A percentile compares a stretch with the other conserved stretches of the same genome.
Evolutionary conservation across 2,113 vertebrate species (phyloP).

Genomic region (Pangasianodon hypophthalmus): DNA sequence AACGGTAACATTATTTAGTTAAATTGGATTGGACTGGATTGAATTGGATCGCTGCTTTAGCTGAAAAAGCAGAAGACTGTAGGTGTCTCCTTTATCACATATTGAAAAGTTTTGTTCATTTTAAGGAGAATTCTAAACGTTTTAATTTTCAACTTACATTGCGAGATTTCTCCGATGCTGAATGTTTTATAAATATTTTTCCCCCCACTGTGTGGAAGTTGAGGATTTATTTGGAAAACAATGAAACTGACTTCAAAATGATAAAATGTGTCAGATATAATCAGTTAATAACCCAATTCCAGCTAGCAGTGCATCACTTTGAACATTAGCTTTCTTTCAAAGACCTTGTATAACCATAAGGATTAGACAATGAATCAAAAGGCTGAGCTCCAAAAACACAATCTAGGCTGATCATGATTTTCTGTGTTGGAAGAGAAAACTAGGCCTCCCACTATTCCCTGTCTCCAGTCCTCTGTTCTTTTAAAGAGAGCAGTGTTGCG

Average conservation of each 20-base stretch:
- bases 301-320: too few relatives aligned
- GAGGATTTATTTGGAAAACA: neutral
- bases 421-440: slow-evolving; percentile 19
- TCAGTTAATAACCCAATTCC: slow-evolving; percentile 32
- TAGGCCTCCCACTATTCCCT: slow-evolving; percentile 39
- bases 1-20: too few relatives aligned
- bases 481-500: slow-evolving; percentile 27
- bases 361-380: slow-evolving; percentile 19
- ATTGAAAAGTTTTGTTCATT: neutral
- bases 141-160: neutral
- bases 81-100: neutral
- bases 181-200: neutral
- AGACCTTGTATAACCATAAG: neutral
- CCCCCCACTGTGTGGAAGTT: neutral
- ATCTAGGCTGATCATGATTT: slow-evolving; percentile 33
- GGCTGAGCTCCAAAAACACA: neutral
- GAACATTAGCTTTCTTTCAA: neutral
- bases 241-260: neutral
- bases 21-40: too few relatives aligned
- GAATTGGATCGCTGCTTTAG: neutral
- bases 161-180: neutral
- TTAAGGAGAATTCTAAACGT: neutral
- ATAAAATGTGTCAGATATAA: neutral
- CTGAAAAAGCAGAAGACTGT: neutral
- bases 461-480: slow-evolving; percentile 17